Evolutionary conservation across 2,888 invertebrate species (phyloP).

Genomic region (Lordiphosa andalusiaca): DNA sequence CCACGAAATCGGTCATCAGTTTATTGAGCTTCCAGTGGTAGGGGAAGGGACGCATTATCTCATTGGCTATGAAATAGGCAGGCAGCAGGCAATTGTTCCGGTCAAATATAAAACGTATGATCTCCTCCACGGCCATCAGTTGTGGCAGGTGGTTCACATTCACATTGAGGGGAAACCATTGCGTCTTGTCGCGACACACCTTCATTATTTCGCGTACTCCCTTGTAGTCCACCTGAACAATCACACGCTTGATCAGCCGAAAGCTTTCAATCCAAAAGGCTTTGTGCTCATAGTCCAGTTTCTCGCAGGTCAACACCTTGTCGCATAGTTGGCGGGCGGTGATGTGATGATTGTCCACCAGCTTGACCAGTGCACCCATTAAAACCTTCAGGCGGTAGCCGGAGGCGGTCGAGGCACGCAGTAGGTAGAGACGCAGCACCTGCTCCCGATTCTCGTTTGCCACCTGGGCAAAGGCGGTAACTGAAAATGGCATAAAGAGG

Average conservation of each 20-base stretch:
- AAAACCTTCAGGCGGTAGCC: conserved; percentile 89
- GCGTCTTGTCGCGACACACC: conserved; percentile 93
- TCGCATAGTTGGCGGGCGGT: conserved; percentile 94
- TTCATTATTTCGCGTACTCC: conserved; percentile 96
- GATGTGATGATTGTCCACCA: conserved; percentile 87
- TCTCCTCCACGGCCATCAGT: conserved; percentile 88
- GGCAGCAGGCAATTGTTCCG: conserved; percentile 94
- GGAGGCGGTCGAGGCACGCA: conserved; percentile 86
- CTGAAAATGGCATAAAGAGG: conserved; percentile 56
- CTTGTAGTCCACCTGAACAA: conserved; percentile 96
- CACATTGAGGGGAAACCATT: conserved; percentile 88
- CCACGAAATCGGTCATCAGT: conserved; percentile 92
- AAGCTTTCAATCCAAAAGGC: conserved; percentile 96
- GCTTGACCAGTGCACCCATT: conserved; percentile 87
- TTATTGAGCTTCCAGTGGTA: conserved; percentile 95
- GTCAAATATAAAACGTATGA: conserved; percentile 94
- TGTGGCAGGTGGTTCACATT: conserved; percentile 91
- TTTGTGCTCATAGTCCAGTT: conserved; percentile 88
- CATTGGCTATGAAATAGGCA: conserved; percentile 96
- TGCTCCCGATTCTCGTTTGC: conserved; percentile 88
- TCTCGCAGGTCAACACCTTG: conserved; percentile 90
- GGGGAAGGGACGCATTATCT: conserved; percentile 88
- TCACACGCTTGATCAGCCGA: conserved; percentile 89
- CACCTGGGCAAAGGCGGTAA: conserved; percentile 84
- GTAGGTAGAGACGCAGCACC: conserved; percentile 88